These are phyloP conservation scores for Schizopygopsis malacanthus DNA, from an alignment of 2,797 vertebrate species.

Conservation along the genomic window DNA sequence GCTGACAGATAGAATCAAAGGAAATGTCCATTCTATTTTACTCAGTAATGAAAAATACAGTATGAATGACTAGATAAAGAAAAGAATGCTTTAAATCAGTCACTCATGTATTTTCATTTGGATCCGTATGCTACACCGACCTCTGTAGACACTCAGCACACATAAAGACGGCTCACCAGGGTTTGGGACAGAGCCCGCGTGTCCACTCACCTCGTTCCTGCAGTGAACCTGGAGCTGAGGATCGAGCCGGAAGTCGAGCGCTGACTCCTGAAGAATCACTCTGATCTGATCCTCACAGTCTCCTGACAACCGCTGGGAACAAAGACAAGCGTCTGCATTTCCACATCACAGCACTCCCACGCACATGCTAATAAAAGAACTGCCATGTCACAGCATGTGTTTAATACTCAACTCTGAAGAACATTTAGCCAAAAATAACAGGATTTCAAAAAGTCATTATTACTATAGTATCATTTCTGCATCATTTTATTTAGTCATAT, in stretches of 20 bases:
- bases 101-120: background rate
- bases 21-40: background rate
- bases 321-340: background rate
- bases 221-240: slow-evolving; percentile 89
- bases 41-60: background rate
- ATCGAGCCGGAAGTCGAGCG: slow-evolving; percentile 88
- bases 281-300: slow-evolving; percentile 90
- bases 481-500: background rate
- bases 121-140: background rate
- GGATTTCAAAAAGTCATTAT: background rate
- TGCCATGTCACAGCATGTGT: background rate
- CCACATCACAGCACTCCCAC: background rate
- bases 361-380: background rate
- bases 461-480: background rate
- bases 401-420: background rate
- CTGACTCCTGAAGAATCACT: slow-evolving; percentile 88
- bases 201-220: slow-evolving; percentile 81
- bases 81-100: background rate
- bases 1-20: background rate
- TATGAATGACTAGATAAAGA: background rate
- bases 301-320: slow-evolving; percentile 81
- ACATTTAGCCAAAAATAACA: background rate
- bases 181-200: background rate
- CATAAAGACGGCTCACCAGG: background rate
- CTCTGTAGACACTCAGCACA: background rate